Base-by-base conservation (phyloP, 2,797 vertebrate genomes). In the Cirrhinus molitorella region DNA sequence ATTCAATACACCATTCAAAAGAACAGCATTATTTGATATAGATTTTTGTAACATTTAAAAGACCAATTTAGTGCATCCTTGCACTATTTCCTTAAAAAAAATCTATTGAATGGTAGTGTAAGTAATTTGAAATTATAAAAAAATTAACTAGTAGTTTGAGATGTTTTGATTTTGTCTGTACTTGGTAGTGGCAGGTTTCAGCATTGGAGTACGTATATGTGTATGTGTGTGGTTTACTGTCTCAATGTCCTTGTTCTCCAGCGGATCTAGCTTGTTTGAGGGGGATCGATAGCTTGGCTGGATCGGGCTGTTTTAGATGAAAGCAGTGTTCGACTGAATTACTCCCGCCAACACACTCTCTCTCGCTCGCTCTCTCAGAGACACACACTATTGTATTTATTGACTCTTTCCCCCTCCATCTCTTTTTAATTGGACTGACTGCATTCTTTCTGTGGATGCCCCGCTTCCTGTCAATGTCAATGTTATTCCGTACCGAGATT, bases 291-390 rank as follows among this genome's bases (percentile, higher is more conserved):
- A 87, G 31, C 88, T 90, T 88, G 85, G 90, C 89, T 63, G 87
- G 89, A 91, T 89, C 76, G 70, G 84, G 65, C 88, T 83, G 3
- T 87, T 89, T 91, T 81, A 85, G 87, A 93, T 92, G 90, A 94
- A 93, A 92, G 88, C 82, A 88, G 88, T 82, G 87, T 90, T 91
- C 67, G 90, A 88, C 91, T 90, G 91, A 92, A 94, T 93, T 92
- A 91, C 71, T 81, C 84, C 80, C 47, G 85, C 83, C 57, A 28
- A 28, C 85, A 86, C 80, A 87, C 75, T 63, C 88, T 89, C 85
- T 84, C 92, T 89, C 86, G 40, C 88, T 85, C 88, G 91, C 92
- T 92, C 91, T 90, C 88, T 88, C 91, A 83, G 91, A 93, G 92
- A 90, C 87, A 83, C 89, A 78, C 91, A 89, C 87, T 91, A 91